Base-by-base conservation (phyloP, 1,140 invertebrate species). In the Drosophila grimshawi region DNA sequence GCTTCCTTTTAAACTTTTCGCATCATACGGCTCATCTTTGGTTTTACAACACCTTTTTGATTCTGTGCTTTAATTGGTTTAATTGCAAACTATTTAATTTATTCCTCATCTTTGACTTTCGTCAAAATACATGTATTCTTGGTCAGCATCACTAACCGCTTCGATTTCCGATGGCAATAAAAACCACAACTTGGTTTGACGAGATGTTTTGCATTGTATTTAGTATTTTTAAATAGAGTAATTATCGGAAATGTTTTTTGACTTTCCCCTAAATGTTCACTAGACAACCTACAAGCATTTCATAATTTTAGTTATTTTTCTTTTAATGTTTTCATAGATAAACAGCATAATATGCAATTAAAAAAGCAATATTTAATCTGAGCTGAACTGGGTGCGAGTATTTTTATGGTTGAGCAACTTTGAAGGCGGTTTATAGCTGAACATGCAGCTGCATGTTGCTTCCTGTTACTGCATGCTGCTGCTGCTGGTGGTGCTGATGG, bases 381-480 rank as follows among this genome's bases (percentile, higher is more conserved):
- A 5, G 11, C 11, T 10, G n/a, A 19, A 46, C 4, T 11, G 29
- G 43, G 19, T 29, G n/a, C 10, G 43, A 41, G 37, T 68, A 61
- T 61, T 19, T 19, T 68, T 27, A 3, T 53, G 19, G 49, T 68
- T 11, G 56, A 53, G 46, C 43, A 46, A 11, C 2, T 59, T 48
- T 29, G 4, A 33, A 52, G 32, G 48, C 32, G 33, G 11, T 45
- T 60, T 19, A 32, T 45, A 45, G 39, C 11, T 46, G 37, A 52
- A 39, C 6, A 19, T 52, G 33, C 51, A 46, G 5, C 8, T 41
- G 29, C 19, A 35, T 46, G 8, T 19, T 45, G 52, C 37, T 19
- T 45, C 46, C 37, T 53, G 49, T 46, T 59, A 39, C n/a, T 46
- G 45, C 19, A 10, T 68, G 52, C 7, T 67, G 51, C 19, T 71